Base-by-base conservation (phyloP, 2,113 vertebrate genomes). In the Turdus rufiventris region DNA sequence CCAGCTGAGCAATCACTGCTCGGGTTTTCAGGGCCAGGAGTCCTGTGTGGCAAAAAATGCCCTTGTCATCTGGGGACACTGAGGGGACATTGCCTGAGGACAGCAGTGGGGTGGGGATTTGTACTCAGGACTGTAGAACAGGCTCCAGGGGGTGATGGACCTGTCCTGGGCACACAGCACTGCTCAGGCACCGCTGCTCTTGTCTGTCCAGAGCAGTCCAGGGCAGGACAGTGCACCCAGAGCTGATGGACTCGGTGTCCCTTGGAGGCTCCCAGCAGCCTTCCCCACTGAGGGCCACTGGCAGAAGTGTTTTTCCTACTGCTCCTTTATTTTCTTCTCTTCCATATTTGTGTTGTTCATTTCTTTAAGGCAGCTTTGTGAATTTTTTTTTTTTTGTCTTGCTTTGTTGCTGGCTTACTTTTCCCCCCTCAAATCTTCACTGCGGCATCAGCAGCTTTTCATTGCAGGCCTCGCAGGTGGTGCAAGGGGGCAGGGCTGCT, bases 401-500 rank as follows among this genome's bases (percentile, higher is more conserved):
- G 88, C 90, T 93, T 74, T 95, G 74, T 91, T 40, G 82, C 96
- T 96, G 93, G 76, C 88, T 96, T 73, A 71, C 74, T 65, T 75
- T 85, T 4, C 31, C 8, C 48, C 56, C 43, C n/a, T 56, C 61
- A 68, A 86, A 79, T 85, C 94, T 95, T 95, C 87, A 54, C 93
- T 82, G 81, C 23, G 18, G 93, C 96, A 95, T 85, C 95, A 93
- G 94, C 92, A 96, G 74, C 92, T 95, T 96, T 93, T 91, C 95
- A 91, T 93, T 96, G 75, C 96, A 94, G 96, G 96, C 96, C 88
- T 94, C 36, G 61, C 80, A 54, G 94, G 88, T 40, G 95, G 63
- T 95, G 88, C 50, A 66, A 89, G 94, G 91, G 91, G 96, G 84
- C 95, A 94, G 91, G 94, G 94, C 86, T 93, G 96, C 96, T 93